Evolutionary conservation across 2,797 vertebrate genomes (phyloP).

Genomic region (Cirrhinus mrigala): DNA sequence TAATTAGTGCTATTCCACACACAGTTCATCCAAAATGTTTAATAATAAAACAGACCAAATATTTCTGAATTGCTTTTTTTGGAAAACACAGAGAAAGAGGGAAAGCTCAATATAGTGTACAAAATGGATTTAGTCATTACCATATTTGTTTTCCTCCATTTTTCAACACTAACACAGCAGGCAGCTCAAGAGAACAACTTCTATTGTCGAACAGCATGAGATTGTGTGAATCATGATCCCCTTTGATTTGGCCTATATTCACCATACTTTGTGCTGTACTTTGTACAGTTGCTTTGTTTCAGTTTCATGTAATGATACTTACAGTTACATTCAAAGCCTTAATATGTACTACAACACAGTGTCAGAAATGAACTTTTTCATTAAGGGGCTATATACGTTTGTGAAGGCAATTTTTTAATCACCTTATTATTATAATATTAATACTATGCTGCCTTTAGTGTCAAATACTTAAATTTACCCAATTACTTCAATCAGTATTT

Average conservation of each 20-base stretch:
- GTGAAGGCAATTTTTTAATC: no score
- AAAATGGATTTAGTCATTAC: conserved; percentile 12
- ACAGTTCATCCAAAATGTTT: conserved; percentile 3
- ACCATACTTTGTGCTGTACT: neutral
- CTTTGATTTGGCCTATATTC: conserved; percentile 17
- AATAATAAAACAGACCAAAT: neutral
- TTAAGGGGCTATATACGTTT: no score
- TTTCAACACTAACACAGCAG: conserved; percentile 15
- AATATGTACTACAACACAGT: neutral
- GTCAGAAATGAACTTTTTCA: no score
- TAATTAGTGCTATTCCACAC: neutral
- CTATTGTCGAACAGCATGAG: conserved; percentile 1
- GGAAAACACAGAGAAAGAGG: neutral
- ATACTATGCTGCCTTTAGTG: no score
- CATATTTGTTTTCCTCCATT: conserved; percentile 2
- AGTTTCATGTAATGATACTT: neutral
- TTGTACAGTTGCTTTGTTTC: neutral
- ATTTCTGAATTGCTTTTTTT: neutral
- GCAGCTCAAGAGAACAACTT: neutral
- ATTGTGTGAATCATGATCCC: conserved; percentile 7
- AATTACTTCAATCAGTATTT: no score
- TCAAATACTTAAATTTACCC: no score
- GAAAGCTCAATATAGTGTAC: neutral
- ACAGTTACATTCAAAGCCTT: neutral
- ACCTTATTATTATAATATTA: no score